Conservation (phyloP, 2,797 vertebrate species). For the Melanotaenia trifasciata region DNA sequence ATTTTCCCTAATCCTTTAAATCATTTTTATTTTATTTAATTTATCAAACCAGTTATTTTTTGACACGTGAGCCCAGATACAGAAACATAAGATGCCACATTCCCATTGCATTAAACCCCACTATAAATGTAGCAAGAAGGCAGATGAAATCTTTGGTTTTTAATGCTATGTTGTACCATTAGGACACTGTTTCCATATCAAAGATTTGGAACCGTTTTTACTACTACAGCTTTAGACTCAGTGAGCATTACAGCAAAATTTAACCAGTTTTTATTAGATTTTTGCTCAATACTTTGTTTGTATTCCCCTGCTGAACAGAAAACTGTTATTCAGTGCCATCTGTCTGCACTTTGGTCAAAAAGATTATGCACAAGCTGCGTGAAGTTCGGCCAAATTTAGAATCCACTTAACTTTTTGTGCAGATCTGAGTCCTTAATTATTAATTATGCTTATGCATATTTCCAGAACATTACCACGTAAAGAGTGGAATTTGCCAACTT, state of each 20-base stretch:
- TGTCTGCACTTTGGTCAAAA: neutral
- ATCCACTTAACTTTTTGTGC: neutral
- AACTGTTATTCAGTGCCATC: neutral
- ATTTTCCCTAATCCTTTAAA: too few species aligned
- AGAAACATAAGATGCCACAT: too few species aligned
- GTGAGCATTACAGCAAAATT: neutral
- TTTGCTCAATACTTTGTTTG: neutral
- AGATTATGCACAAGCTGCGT: neutral
- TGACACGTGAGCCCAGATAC: too few species aligned
- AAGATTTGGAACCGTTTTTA: neutral
- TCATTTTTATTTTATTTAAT: too few species aligned
- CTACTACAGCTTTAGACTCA: neutral
- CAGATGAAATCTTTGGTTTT: neutral
- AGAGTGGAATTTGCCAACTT: too few species aligned
- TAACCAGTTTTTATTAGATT: neutral
- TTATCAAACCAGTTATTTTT: too few species aligned
- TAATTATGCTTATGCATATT: neutral
- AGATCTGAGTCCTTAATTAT: neutral
- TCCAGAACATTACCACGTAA: neutral
- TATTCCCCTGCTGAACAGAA: neutral
- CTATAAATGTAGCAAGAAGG: neutral
- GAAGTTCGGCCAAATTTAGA: neutral
- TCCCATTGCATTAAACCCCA: neutral
- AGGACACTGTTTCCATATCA: neutral
- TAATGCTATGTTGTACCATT: neutral